A percentile compares a stretch with the other conserved stretches of the same genome.
Conservation (phyloP, 2,797 vertebrate species). For the Danio kyathit region DNA sequence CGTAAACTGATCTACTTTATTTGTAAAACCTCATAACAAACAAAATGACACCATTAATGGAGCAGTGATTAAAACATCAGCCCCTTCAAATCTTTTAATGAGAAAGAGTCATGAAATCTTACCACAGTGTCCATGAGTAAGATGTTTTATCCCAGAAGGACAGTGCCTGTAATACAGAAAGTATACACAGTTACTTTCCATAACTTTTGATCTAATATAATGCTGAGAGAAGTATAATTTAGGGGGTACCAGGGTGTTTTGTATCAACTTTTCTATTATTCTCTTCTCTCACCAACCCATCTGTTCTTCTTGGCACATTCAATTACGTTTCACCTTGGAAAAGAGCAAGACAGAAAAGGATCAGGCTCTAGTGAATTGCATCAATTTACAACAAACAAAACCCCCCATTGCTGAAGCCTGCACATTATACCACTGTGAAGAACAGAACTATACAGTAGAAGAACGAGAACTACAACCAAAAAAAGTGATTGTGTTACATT, state of each 20-base stretch:
- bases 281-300: constrained; percentile 65
- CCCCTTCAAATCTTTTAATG: neutral
- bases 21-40: neutral
- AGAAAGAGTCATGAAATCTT: neutral
- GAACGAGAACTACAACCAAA: constrained; percentile 9
- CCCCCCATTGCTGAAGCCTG: constrained; percentile 42
- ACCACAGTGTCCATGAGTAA: neutral
- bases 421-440: constrained; percentile 37
- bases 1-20: neutral
- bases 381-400: constrained; percentile 58
- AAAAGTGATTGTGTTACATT: neutral
- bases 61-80: neutral
- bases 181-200: neutral
- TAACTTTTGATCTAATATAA: neutral
- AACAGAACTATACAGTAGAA: neutral
- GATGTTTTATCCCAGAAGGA: neutral
- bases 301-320: constrained; percentile 70
- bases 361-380: constrained; percentile 37
- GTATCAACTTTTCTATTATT: constrained; percentile 47
- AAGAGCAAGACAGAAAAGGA: constrained; percentile 44
- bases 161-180: neutral
- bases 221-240: neutral
- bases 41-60: neutral
- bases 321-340: constrained; percentile 65
- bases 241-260: neutral